phyloP scores from a whole-genome alignment of 2,113 vertebrate species.

The Lepidothrix coronata region DNA sequence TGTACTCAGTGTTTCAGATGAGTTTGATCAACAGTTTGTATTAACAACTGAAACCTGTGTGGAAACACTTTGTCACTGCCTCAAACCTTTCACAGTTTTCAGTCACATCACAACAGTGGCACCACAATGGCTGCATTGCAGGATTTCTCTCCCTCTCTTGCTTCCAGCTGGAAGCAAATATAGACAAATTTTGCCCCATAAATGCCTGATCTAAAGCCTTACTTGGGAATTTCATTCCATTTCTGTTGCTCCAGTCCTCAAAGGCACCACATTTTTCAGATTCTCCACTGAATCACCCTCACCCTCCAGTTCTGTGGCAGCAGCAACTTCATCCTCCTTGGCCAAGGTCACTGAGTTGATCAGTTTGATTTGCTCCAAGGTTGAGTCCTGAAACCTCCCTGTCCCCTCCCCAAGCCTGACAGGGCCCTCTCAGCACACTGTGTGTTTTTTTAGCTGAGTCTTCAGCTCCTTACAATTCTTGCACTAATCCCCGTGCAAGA shows the following conservation, averaged over 20 bases:
- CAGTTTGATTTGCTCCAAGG: not conserved
- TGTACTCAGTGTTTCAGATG: rapidly evolving
- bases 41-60: not conserved
- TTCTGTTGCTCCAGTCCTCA: not conserved
- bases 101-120: not conserved
- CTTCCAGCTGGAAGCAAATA: not conserved
- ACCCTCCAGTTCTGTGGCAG: not conserved
- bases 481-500: not conserved
- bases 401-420: not conserved
- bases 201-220: not conserved
- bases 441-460: not conserved
- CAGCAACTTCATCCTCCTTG: not conserved
- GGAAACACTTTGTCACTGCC: not conserved
- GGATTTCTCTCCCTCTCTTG: not conserved
- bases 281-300: not conserved
- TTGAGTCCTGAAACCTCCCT: not conserved
- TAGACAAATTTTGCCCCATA: not conserved
- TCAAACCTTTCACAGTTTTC: not conserved
- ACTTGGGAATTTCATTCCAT: not conserved
- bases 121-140: not conserved
- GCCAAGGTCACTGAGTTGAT: not conserved
- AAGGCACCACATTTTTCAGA: not conserved
- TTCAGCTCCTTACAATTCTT: not conserved
- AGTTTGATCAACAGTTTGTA: not conserved
- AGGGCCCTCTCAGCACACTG: not conserved